Conservation (phyloP, 1,140 invertebrate species). For the Drosophila varians region DNA sequence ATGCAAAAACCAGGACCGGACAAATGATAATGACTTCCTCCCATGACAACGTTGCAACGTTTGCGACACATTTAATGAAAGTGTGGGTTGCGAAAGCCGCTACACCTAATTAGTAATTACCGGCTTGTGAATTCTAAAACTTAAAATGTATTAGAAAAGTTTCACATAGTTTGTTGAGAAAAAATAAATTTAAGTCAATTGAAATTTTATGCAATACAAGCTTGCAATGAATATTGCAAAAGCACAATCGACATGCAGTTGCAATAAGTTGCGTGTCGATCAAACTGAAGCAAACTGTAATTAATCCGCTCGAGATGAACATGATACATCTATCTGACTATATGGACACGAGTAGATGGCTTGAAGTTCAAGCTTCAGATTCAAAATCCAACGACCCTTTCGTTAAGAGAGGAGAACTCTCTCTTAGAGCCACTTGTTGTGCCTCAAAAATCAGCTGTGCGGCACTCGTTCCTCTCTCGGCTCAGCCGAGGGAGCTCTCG, state of each 20-base stretch:
- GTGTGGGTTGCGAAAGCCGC: not conserved
- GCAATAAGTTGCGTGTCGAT: not conserved
- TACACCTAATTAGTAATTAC: too few relatives aligned
- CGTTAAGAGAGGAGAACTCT: not conserved
- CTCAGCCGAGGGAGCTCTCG: not conserved
- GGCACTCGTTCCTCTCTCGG: not conserved
- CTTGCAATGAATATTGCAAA: not conserved
- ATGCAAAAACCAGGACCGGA: slow-evolving; percentile 36
- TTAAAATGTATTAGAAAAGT: too few relatives aligned
- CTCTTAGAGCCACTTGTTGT: slow-evolving; percentile 62
- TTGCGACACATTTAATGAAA: not conserved
- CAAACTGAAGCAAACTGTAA: not conserved
- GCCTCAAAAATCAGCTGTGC: slow-evolving; percentile 15
- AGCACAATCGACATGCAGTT: not conserved
- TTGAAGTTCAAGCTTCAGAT: not conserved
- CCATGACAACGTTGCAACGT: slow-evolving; percentile 13
- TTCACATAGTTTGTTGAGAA: too few relatives aligned
- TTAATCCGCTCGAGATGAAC: not conserved
- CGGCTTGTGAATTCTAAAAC: not conserved
- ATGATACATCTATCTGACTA: not conserved
- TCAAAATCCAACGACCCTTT: slow-evolving; percentile 9
- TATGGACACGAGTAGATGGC: not conserved
- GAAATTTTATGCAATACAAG: not conserved
- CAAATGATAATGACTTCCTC: slow-evolving; percentile 40
- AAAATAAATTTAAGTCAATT: not conserved